phyloP scores from a whole-genome alignment of 2,797 vertebrate genomes.

The Aplochiton taeniatus region DNA sequence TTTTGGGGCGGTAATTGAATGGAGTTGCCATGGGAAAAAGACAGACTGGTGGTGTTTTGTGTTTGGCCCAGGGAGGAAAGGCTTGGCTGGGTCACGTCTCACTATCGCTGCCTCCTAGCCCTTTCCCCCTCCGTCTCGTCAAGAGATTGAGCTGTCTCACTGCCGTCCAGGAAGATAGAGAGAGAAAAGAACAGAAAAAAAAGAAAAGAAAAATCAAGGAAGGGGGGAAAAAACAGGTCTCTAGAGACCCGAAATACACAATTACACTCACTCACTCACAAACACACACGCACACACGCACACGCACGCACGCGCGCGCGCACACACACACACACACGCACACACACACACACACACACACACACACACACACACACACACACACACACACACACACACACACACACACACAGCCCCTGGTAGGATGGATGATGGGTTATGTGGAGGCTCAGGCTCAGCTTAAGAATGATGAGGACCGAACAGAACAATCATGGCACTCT shows the following conservation, averaged over 20 bases:
- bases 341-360: not conserved
- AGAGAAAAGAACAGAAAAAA: conserved; percentile 16
- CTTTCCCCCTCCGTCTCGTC: conserved; percentile 47
- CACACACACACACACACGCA: not conserved
- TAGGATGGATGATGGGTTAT: conserved; percentile 9
- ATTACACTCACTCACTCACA: not conserved
- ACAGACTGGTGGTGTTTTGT: conserved; percentile 17
- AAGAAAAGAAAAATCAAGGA: conserved; percentile 37
- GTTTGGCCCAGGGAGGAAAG: conserved; percentile 59
- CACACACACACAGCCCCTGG: conserved; percentile 2
- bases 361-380: conserved; percentile 1
- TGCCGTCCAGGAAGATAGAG: conserved; percentile 56
- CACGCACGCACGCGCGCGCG: not conserved
- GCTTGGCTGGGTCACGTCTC: conserved; percentile 15
- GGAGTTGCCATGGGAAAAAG: conserved; percentile 56
- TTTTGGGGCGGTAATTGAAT: conserved; percentile 50
- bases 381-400: conserved; percentile 11
- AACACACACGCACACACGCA: not conserved
- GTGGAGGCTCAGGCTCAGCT: not conserved
- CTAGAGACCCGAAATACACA: not conserved
- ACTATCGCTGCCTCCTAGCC: conserved; percentile 40
- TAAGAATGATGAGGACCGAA: conserved; percentile 2
- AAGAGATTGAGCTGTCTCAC: conserved; percentile 52
- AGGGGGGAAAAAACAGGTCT: conserved; percentile 20
- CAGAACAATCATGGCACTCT: conserved; percentile 25